A percentile compares a stretch with the other conserved stretches of the same genome.
Conservation (phyloP, 2,797 vertebrate species). For the Parauchenoglanis ngamensis region DNA sequence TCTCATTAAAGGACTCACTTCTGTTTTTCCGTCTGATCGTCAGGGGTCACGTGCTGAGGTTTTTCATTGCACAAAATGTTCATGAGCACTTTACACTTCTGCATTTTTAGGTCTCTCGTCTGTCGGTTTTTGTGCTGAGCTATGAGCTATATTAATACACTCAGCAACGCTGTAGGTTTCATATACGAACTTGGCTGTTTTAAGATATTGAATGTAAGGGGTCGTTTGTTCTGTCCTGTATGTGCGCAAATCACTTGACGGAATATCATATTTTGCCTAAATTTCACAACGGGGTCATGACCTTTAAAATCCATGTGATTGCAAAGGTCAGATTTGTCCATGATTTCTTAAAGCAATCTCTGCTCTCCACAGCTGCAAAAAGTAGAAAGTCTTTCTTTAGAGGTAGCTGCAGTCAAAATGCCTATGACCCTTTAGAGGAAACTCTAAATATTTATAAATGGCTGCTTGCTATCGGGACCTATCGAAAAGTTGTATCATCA, state of each 20-base stretch:
- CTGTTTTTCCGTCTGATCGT: slow-evolving; percentile 45
- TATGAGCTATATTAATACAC: background rate
- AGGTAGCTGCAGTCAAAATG: slow-evolving; percentile 13
- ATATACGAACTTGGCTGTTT: background rate
- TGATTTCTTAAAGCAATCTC: slow-evolving; percentile 47
- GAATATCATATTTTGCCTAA: slow-evolving; percentile 45
- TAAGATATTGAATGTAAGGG: background rate
- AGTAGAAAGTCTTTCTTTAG: slow-evolving; percentile 20
- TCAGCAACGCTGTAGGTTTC: background rate
- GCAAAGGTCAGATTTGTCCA: slow-evolving; percentile 56
- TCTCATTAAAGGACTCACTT: slow-evolving; percentile 51
- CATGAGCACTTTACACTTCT: slow-evolving; percentile 41
- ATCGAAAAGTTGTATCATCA: background rate
- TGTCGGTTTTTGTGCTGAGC: slow-evolving; percentile 21
- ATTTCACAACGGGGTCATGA: slow-evolving; percentile 55
- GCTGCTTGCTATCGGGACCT: background rate
- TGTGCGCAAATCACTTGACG: slow-evolving; percentile 23
- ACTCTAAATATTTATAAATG: background rate
- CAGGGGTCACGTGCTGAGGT: slow-evolving; percentile 48
- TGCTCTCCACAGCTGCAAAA: slow-evolving; percentile 6
- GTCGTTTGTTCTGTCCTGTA: background rate
- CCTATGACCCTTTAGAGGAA: background rate
- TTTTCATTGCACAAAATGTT: slow-evolving; percentile 39
- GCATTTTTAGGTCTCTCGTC: slow-evolving; percentile 24
- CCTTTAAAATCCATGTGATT: slow-evolving; percentile 41